Evolutionary conservation across 2,888 invertebrate species (phyloP).

Genomic region (Myathropa florea): DNA sequence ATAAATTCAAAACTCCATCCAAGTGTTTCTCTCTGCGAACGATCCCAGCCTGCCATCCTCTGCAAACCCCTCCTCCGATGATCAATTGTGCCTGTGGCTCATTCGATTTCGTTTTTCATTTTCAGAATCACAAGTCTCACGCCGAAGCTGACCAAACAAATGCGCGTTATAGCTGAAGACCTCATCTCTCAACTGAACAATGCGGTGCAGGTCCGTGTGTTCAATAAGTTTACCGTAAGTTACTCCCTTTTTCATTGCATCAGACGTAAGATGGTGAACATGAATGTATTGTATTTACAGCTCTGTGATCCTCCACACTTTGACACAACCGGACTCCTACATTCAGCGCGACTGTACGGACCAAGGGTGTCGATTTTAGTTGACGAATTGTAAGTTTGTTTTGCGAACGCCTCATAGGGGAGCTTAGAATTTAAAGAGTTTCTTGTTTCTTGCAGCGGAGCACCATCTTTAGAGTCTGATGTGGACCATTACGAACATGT

Average conservation of each 20-base stretch:
- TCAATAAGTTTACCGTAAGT: slow-evolving; percentile 78
- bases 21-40: no score
- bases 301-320: slow-evolving; percentile 79
- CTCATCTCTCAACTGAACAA: slow-evolving; percentile 83
- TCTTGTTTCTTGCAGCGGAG: slow-evolving; percentile 74
- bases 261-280: neutral
- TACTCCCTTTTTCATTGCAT: neutral
- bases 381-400: slow-evolving; percentile 77
- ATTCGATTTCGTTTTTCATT: neutral
- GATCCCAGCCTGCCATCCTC: no score
- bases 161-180: slow-evolving; percentile 83
- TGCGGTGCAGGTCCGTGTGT: slow-evolving; percentile 76
- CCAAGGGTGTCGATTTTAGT: slow-evolving; percentile 78
- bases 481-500: slow-evolving; percentile 87
- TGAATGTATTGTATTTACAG: slow-evolving; percentile 63
- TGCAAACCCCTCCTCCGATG: no score
- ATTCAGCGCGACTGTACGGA: slow-evolving; percentile 77
- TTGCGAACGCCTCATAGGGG: neutral
- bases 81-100: no score
- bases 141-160: slow-evolving; percentile 78
- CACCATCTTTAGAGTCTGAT: slow-evolving; percentile 79
- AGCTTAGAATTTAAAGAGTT: neutral
- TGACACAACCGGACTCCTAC: slow-evolving; percentile 78
- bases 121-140: slow-evolving; percentile 78
- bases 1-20: no score